These are phyloP conservation scores for Gymnopithys bicolor DNA, from an alignment of 2,797 vertebrate species.

Conservation along the genomic window DNA sequence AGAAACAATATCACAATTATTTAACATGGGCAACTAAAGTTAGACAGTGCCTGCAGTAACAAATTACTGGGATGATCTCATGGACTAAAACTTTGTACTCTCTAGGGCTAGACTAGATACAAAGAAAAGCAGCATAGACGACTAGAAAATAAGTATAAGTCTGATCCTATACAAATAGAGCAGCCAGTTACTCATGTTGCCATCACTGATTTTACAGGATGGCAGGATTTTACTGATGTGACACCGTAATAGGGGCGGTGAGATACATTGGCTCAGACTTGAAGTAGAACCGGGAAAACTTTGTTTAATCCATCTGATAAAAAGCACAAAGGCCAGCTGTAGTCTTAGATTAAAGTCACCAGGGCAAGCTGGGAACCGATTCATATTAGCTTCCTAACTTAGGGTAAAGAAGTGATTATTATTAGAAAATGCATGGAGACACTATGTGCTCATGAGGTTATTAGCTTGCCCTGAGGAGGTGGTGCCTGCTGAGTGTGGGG, in stretches of 20 bases:
- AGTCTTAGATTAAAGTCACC: not conserved
- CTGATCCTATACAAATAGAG: not conserved
- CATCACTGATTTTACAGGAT: not conserved
- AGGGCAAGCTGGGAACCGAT: not conserved
- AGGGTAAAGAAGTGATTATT: not conserved
- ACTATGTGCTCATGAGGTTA: not conserved
- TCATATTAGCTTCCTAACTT: not conserved
- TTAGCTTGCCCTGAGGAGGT: not conserved
- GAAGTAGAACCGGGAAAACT: not conserved
- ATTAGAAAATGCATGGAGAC: not conserved
- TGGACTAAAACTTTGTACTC: conserved; percentile 38
- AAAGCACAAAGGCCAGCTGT: not conserved
- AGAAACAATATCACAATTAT: conserved; percentile 40
- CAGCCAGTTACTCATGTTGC: conserved; percentile 7
- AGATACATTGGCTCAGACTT: not conserved
- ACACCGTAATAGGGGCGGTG: not conserved
- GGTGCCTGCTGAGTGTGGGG: not conserved
- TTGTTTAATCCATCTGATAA: not conserved
- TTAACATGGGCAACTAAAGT: conserved; percentile 21
- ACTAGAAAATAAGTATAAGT: conserved; percentile 12
- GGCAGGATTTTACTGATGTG: not conserved
- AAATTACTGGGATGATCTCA: conserved; percentile 44
- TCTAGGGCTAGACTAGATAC: conserved; percentile 7
- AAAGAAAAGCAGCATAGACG: conserved; percentile 31
- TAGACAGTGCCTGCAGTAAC: conserved; percentile 11